Evolutionary conservation across 2,888 invertebrate genomes (phyloP).

Genomic region (Parnassius apollo): DNA sequence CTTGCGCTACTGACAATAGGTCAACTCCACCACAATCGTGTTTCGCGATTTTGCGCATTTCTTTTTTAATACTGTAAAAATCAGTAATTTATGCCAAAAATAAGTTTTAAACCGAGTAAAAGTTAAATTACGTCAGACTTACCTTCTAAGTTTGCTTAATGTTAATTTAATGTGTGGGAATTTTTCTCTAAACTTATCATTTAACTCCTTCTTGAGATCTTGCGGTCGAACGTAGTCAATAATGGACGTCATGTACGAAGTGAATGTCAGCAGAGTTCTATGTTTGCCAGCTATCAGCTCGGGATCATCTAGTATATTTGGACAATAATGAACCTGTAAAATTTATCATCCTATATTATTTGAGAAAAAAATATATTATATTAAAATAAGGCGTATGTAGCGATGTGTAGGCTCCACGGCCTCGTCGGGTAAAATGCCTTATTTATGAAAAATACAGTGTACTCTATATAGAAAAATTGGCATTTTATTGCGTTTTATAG

Average conservation of each 20-base stretch:
- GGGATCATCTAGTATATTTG: constrained; percentile 95
- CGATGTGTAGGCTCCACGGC: too few relatives aligned
- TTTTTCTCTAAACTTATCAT: constrained; percentile 97
- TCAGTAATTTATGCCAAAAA: neutral
- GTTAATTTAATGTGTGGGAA: constrained; percentile 97
- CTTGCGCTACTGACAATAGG: constrained; percentile 95
- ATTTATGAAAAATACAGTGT: too few relatives aligned
- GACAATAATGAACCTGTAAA: constrained; percentile 85
- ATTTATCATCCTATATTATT: neutral
- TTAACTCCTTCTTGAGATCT: constrained; percentile 97
- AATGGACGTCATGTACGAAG: constrained; percentile 96
- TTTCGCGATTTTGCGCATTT: constrained; percentile 96
- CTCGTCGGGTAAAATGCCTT: too few relatives aligned
- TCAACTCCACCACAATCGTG: constrained; percentile 90
- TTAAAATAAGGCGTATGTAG: too few relatives aligned
- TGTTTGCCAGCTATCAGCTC: constrained; percentile 94
- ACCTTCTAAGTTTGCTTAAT: constrained; percentile 97
- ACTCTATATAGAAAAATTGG: too few relatives aligned
- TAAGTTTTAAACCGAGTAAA: too few relatives aligned
- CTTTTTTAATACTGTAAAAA: constrained; percentile 91
- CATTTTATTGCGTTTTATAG: too few relatives aligned
- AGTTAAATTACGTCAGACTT: constrained; percentile 32
- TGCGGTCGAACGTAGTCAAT: constrained; percentile 98
- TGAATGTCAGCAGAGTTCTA: constrained; percentile 91
- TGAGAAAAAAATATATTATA: too few relatives aligned